Evolutionary conservation across 1,140 invertebrate genomes (phyloP).

Genomic region (Cherax quadricarinatus): DNA sequence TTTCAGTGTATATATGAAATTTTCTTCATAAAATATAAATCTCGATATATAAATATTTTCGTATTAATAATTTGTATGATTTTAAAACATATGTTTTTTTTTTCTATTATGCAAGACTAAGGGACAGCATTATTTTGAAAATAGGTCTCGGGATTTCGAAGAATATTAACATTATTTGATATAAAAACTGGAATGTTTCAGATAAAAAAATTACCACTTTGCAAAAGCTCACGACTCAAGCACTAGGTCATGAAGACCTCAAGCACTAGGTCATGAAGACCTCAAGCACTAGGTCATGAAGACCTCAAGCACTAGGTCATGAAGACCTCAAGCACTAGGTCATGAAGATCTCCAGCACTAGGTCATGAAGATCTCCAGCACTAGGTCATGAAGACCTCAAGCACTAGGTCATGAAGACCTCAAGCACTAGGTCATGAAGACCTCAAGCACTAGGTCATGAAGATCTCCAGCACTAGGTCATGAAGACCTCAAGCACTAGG

Average conservation of each 20-base stretch:
- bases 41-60: neutral
- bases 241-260: neutral
- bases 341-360: too few relatives aligned
- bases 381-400: too few relatives aligned
- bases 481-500: too few relatives aligned
- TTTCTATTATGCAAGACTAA: neutral
- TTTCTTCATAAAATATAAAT: neutral
- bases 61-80: neutral
- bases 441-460: too few relatives aligned
- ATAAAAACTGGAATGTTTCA: slow-evolving; percentile 9
- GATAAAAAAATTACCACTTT: neutral
- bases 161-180: neutral
- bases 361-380: too few relatives aligned
- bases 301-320: too few relatives aligned
- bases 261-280: too few relatives aligned
- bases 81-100: neutral
- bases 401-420: too few relatives aligned
- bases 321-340: too few relatives aligned
- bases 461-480: too few relatives aligned
- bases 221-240: neutral
- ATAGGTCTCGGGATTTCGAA: neutral
- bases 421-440: too few relatives aligned
- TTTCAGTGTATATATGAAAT: neutral
- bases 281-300: too few relatives aligned
- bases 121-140: neutral